Base-by-base conservation (phyloP, 1,140 invertebrate species). In the Sarcophaga peregrina region DNA sequence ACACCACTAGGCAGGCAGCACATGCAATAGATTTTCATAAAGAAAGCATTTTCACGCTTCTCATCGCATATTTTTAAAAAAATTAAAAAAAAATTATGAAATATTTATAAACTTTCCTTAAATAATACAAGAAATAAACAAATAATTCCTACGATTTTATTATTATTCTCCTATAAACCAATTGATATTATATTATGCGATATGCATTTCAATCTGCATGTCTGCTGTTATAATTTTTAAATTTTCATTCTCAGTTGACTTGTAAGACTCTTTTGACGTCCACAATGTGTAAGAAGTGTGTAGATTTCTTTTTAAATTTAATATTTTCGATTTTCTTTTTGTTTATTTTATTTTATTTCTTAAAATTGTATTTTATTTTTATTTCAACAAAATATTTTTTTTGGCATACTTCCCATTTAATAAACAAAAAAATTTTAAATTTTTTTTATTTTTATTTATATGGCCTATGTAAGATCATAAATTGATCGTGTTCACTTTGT, bases 391-490 rank as follows among this genome's bases (percentile, higher is more conserved):
- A n/a, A 58, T n/a, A 37, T 37, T 13, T 15, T 58, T 58, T n/a
- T 58, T 58, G 54, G 54, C 54, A 58, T 58, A 58, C 54, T 58
- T 58, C 54, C 54, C 54, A 58, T 15, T n/a, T 7, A 54, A 58
- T n/a, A 58, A n/a, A 58, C 9, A 58, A 58, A 58, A 58, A 58
- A 13, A 58, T n/a, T 4, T 37, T 2, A 0, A 58, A 58, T 58
- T 58, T n/a, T 58, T 58, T 7, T 7, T 0, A 58, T 58, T 58
- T n/a, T 58, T 58, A 15, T 7, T 0, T 4, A 54, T 37, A 58
- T n/a, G n/a, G n/a, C 54, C 54, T n/a, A 58, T 58, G 54, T 58
- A 58, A 52, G 25, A 58, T 15, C 54, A 7, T 58, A 58, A n/a
- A n/a, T n/a, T 58, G 54, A 58, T 58, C 54, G 15, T 58, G 54